Evolutionary conservation across 2,888 invertebrate genomes (phyloP).

Genomic region (Harpagoxenus sublaevis): DNA sequence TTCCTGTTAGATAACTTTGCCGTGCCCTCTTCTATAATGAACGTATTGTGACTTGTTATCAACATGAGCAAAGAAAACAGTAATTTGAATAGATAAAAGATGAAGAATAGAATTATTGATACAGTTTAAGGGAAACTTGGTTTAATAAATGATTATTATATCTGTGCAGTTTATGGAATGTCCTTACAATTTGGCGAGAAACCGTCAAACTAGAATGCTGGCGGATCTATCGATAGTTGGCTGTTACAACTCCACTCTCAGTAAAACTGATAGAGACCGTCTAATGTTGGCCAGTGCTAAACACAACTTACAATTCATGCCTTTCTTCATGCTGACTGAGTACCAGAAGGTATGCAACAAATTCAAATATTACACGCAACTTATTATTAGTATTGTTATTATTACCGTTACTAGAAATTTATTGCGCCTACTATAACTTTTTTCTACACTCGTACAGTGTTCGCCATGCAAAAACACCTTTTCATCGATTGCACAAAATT

Average conservation of each 20-base stretch:
- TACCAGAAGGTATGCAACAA: constrained; percentile 92
- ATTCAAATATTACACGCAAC: constrained; percentile 18
- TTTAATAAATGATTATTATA: constrained; percentile 47
- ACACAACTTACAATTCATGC: constrained; percentile 97
- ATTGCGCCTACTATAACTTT: not conserved
- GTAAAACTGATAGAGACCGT: constrained; percentile 91
- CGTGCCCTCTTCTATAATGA: constrained; percentile 26
- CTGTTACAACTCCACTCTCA: constrained; percentile 96
- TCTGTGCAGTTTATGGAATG: constrained; percentile 93
- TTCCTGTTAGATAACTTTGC: constrained; percentile 23
- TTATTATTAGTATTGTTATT: constrained; percentile 15
- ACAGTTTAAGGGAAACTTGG: not conserved
- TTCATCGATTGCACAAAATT: not conserved
- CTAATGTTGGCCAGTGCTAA: constrained; percentile 98
- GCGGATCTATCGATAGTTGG: constrained; percentile 97
- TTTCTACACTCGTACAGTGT: not conserved
- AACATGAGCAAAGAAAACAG: not conserved
- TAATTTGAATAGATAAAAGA: not conserved
- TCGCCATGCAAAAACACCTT: not conserved
- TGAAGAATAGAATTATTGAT: not conserved
- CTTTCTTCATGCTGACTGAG: constrained; percentile 99
- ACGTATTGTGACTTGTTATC: constrained; percentile 16
- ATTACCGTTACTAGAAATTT: not conserved
- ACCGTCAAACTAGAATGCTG: constrained; percentile 99
- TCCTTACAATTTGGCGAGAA: constrained; percentile 97